Evolutionary conservation across 2,113 vertebrate species (phyloP).

Genomic region (Syngnathoides biaculeatus): DNA sequence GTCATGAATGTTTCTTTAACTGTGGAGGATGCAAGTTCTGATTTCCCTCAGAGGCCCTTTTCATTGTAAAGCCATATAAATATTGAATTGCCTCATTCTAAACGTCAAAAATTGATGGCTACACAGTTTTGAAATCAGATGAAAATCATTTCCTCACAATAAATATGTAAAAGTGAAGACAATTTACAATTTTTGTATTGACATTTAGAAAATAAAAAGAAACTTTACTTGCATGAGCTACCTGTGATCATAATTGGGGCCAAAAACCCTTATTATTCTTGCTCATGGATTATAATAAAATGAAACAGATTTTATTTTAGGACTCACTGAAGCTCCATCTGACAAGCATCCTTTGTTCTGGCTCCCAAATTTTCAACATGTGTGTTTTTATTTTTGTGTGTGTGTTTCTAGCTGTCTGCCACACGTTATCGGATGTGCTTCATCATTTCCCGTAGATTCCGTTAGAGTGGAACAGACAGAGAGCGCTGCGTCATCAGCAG

Average conservation of each 20-base stretch:
- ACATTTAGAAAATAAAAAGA: not conserved
- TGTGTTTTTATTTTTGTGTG: slow-evolving; percentile 3
- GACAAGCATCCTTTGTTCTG: slow-evolving; percentile 13
- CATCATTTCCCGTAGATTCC: slow-evolving; percentile 31
- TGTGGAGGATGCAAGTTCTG: not conserved
- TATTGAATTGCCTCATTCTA: not conserved
- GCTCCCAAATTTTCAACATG: slow-evolving; percentile 23
- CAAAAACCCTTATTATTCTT: not conserved
- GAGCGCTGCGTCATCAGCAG: not conserved
- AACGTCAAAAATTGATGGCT: not conserved
- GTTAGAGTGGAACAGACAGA: slow-evolving; percentile 15
- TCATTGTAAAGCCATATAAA: not conserved
- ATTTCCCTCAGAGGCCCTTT: not conserved
- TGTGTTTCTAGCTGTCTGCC: slow-evolving; percentile 32
- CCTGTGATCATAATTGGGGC: not conserved
- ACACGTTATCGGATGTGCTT: slow-evolving; percentile 43
- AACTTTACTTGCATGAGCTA: not conserved
- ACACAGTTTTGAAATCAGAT: not conserved
- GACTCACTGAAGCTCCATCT: not conserved
- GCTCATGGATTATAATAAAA: not conserved
- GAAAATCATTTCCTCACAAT: not conserved
- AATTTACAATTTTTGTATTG: not conserved
- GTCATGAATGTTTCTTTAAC: not conserved
- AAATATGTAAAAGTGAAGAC: not conserved
- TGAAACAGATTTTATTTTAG: not conserved